Percentiles rank a stretch among this genome's conserved stretches.
These are phyloP conservation scores for Amphiprion percula DNA, from an alignment of 2,113 vertebrate genomes.

Conservation along the genomic window DNA sequence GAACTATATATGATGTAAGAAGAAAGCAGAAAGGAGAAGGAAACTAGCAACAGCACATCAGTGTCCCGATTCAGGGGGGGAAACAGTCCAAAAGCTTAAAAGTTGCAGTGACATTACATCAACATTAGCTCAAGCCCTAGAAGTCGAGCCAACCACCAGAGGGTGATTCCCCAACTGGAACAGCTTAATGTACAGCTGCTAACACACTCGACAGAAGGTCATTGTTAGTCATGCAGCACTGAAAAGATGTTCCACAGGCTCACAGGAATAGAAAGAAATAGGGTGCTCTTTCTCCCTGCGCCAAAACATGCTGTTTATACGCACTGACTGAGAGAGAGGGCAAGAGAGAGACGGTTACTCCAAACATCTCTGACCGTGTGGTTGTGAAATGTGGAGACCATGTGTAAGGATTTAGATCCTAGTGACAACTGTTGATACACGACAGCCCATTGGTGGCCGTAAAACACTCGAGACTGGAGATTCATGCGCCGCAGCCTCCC, in stretches of 20 bases:
- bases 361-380: slow-evolving; percentile 55
- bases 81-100: slow-evolving; percentile 35
- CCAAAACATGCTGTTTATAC: neutral
- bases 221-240: slow-evolving; percentile 60
- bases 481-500: slow-evolving; percentile 42
- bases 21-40: neutral
- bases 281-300: slow-evolving; percentile 23
- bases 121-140: slow-evolving; percentile 68
- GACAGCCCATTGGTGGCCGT: slow-evolving; percentile 54
- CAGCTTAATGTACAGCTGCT: slow-evolving; percentile 52
- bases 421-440: slow-evolving; percentile 75
- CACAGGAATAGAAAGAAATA: slow-evolving; percentile 35
- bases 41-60: slow-evolving; percentile 18
- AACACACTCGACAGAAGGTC: slow-evolving; percentile 61
- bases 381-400: slow-evolving; percentile 78
- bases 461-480: slow-evolving; percentile 54
- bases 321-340: neutral
- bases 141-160: slow-evolving; percentile 60
- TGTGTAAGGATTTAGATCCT: slow-evolving; percentile 72
- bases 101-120: slow-evolving; percentile 70
- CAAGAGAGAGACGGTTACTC: slow-evolving; percentile 41
- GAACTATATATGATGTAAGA: neutral
- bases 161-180: slow-evolving; percentile 69
- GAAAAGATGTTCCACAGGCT: slow-evolving; percentile 69
- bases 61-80: slow-evolving; percentile 19